Conservation (phyloP, 2,113 vertebrate genomes). For the Cyprinodon variegatus region DNA sequence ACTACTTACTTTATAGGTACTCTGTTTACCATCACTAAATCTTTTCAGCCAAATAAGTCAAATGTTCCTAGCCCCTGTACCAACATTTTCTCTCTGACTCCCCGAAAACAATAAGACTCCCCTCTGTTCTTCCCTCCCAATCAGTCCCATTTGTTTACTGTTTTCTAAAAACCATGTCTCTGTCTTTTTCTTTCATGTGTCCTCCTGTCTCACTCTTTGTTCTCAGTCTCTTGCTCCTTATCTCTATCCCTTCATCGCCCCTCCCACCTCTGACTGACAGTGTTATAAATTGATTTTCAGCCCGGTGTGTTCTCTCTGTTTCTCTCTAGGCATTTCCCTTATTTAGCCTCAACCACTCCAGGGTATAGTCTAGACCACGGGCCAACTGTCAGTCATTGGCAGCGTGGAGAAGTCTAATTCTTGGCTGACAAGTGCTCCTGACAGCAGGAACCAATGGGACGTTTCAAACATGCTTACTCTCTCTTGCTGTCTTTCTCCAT, state of each 20-base stretch:
- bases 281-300: conserved; percentile 77
- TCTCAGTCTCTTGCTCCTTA: conserved; percentile 28
- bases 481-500: conserved; percentile 49
- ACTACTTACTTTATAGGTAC: conserved; percentile 5
- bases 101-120: conserved; percentile 25
- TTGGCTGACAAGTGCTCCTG: conserved; percentile 73
- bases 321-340: conserved; percentile 74
- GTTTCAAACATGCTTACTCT: conserved; percentile 62
- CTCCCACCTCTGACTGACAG: conserved; percentile 68
- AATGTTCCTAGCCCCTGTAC: background rate
- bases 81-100: conserved; percentile 22
- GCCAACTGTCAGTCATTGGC: conserved; percentile 71
- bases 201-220: conserved; percentile 21
- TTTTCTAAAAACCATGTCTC: conserved; percentile 34
- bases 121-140: conserved; percentile 22
- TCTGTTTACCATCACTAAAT: conserved; percentile 18
- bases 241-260: conserved; percentile 42
- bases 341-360: conserved; percentile 73
- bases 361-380: conserved; percentile 75
- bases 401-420: conserved; percentile 72
- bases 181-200: conserved; percentile 29
- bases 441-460: conserved; percentile 70
- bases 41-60: conserved; percentile 7
- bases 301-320: conserved; percentile 69
- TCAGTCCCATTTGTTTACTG: conserved; percentile 42